These are phyloP conservation scores for Dichetophora obliterata DNA, from an alignment of 2,888 invertebrate species.

Conservation along the genomic window DNA sequence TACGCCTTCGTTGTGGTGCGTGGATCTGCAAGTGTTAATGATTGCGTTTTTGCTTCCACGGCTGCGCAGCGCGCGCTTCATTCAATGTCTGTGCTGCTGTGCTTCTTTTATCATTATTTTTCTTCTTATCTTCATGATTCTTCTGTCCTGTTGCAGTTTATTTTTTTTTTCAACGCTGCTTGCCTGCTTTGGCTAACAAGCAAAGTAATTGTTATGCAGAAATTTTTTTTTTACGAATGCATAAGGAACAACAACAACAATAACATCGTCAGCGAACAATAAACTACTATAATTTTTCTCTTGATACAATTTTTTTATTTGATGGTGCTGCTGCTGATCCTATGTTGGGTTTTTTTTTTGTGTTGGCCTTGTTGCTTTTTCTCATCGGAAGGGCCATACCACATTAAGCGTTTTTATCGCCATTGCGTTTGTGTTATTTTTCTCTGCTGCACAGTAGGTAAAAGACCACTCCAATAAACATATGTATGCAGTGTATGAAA, in stretches of 20 bases:
- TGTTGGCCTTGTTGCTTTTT: not conserved
- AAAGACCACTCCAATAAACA: too few species aligned
- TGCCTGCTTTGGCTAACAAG: conserved; percentile 34
- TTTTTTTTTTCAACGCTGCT: conserved; percentile 1
- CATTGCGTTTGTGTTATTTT: too few species aligned
- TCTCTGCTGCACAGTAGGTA: too few species aligned
- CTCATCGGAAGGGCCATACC: too few species aligned
- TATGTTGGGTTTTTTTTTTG: too few species aligned
- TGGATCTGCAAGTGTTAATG: conserved; percentile 32
- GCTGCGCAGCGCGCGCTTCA: not conserved
- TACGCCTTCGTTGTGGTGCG: not conserved
- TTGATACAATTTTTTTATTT: not conserved
- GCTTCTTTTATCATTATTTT: not conserved
- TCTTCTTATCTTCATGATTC: not conserved
- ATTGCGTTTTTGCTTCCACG: conserved; percentile 27
- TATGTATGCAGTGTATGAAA: too few species aligned
- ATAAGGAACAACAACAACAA: conserved; percentile 14
- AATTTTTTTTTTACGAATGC: conserved; percentile 27
- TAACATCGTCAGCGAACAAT: not conserved
- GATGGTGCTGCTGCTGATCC: not conserved
- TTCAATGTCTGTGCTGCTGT: not conserved
- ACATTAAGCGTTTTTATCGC: too few species aligned
- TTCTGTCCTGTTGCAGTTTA: not conserved
- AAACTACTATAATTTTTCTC: too few species aligned
- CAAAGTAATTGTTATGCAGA: conserved; percentile 29